A percentile compares a stretch with the other conserved stretches of the same genome.
Evolutionary conservation across 1,140 invertebrate genomes (phyloP).

Genomic region (Drosophila mojavensis): DNA sequence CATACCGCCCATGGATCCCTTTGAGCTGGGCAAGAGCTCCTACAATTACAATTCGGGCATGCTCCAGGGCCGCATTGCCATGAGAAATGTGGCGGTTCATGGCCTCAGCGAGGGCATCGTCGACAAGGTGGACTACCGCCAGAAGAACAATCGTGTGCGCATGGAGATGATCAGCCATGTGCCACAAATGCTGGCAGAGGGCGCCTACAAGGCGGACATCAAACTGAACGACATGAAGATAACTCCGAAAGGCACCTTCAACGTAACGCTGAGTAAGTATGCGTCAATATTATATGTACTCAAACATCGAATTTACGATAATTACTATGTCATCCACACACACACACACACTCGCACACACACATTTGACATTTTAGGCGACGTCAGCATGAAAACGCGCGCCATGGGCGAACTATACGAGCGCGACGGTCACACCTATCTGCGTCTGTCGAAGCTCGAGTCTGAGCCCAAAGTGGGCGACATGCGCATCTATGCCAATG

Average conservation of each 20-base stretch:
- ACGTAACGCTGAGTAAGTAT: slow-evolving; percentile 74
- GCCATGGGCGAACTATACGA: slow-evolving; percentile 71
- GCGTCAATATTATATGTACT: neutral
- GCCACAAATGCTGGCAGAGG: slow-evolving; percentile 69
- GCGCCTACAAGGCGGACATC: slow-evolving; percentile 77
- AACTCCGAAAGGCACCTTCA: slow-evolving; percentile 81
- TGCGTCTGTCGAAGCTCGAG: slow-evolving; percentile 72
- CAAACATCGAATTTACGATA: neutral
- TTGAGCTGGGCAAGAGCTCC: slow-evolving; percentile 61
- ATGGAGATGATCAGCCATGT: slow-evolving; percentile 57
- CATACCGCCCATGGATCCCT: slow-evolving; percentile 80
- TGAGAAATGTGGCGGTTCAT: slow-evolving; percentile 66
- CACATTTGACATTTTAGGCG: slow-evolving; percentile 48
- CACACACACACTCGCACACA: neutral
- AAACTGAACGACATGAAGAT: slow-evolving; percentile 78
- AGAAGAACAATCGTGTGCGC: slow-evolving; percentile 60
- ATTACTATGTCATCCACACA: slow-evolving; percentile 1
- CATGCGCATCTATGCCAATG: slow-evolving; percentile 74
- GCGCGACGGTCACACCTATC: slow-evolving; percentile 73
- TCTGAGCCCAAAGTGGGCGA: slow-evolving; percentile 73
- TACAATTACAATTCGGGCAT: slow-evolving; percentile 65
- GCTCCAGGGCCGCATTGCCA: slow-evolving; percentile 66
- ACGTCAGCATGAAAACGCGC: slow-evolving; percentile 62
- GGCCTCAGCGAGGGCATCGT: slow-evolving; percentile 67
- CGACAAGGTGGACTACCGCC: slow-evolving; percentile 66